Conservation (phyloP, 2,113 vertebrate genomes). For the Laticauda laticaudata region DNA sequence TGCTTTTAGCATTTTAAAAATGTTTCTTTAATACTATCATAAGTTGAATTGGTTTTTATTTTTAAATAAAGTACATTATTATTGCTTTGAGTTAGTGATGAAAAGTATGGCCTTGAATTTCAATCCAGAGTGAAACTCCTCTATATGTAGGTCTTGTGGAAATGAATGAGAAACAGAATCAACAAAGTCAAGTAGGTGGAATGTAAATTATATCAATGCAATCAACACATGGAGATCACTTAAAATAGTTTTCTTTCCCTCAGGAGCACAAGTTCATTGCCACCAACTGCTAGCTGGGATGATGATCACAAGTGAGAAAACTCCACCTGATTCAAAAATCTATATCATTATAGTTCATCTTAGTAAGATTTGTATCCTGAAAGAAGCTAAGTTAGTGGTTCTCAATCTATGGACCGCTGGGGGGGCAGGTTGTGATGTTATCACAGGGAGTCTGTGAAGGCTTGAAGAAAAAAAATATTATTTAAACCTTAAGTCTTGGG, state of each 20-base stretch:
- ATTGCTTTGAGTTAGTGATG: neutral
- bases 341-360: neutral
- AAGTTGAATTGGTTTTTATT: neutral
- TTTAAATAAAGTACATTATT: conserved; percentile 35
- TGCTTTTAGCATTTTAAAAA: neutral
- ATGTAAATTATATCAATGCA: neutral
- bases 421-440: neutral
- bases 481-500: neutral
- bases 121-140: neutral
- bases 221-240: neutral
- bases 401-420: neutral
- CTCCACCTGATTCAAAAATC: neutral
- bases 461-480: neutral
- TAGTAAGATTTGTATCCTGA: neutral
- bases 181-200: too few relatives aligned
- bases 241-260: neutral
- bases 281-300: neutral
- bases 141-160: neutral
- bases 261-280: neutral
- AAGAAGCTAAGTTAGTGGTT: neutral
- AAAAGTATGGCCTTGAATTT: neutral
- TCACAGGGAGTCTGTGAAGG: neutral
- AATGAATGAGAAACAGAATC: neutral
- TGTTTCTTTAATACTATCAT: neutral
- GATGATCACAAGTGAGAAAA: neutral